Evolutionary conservation across 2,888 invertebrate genomes (phyloP), one percentile per base, ranked within the genome.

Genomic region (Trachelus troglodyta): DNA sequence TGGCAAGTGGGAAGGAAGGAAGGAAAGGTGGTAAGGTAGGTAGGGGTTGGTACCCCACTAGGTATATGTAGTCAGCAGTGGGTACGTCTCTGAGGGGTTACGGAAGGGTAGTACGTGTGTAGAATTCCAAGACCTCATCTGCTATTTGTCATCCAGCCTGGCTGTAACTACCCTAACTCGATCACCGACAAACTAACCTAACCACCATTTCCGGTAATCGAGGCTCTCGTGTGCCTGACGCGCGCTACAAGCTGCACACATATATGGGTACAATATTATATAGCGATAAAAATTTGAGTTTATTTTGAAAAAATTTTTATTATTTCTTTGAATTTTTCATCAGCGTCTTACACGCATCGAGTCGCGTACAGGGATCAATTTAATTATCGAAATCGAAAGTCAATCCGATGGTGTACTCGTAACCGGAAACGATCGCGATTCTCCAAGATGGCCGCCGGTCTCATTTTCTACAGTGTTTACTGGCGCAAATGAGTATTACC

Each of bases 81-180:
- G 56, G 56, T 56, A 56, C 56, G 56, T 56, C 23, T 40, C 34
- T 34, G 33, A 75, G 69, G 33, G 37, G 82, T 75, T 76, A 34
- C 71, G 23, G 71, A 71, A 34, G 71, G 71, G 33, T 33, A 71
- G 80, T 86, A 89, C 89, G 88, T 88, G 89, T 85, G 82, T 83
- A 78, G 88, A 86, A 89, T 89, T 85, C 84, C 83, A 82, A 87
- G 82, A 85, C 84, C 83, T 87, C 88, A 84, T 87, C 87, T 84
- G 85, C 87, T 87, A 87, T 88, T 88, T 88, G 89, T 89, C 88
- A 88, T 88, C 85, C 85, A 83, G 83, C 85, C 85, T 82, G 83
- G 82, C 80, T 82, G 84, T 85, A 87, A 86, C 87, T 87, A 85
- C 84, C 81, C 87, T 86, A 86, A 88, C 89, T 87, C 85, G 88